Conservation (phyloP, 2,113 vertebrate species). For the Corvus hawaiiensis region DNA sequence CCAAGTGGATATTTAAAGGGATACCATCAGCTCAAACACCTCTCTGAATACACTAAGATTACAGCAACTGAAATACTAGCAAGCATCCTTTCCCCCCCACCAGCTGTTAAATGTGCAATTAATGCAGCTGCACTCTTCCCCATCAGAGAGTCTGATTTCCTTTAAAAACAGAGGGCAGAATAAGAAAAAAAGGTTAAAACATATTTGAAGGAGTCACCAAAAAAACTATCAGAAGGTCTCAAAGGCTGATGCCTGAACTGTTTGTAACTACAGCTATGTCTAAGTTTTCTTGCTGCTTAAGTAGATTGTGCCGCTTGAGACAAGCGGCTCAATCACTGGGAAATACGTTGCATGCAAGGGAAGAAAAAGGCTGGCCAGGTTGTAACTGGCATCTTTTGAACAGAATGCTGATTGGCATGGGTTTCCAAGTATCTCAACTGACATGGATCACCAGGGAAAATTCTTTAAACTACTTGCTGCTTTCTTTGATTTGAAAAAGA, state of each 20-base stretch:
- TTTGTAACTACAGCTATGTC: neutral
- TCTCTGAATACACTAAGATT: neutral
- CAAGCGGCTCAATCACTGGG: neutral
- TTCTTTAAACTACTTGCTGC: neutral
- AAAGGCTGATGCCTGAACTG: neutral
- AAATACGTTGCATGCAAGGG: fast-evolving
- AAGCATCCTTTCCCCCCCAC: fast-evolving
- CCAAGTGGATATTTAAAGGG: neutral
- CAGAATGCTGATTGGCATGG: fast-evolving
- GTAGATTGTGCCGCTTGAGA: neutral
- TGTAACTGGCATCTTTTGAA: neutral
- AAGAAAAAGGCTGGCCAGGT: neutral
- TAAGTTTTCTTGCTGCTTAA: neutral
- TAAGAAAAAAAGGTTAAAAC: neutral
- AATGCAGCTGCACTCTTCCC: neutral
- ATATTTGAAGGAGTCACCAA: neutral
- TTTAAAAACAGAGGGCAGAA: neutral
- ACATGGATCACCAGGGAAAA: neutral
- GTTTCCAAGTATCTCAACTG: neutral
- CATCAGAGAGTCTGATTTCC: neutral
- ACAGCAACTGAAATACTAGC: neutral
- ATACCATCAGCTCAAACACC: neutral
- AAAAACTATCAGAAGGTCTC: neutral
- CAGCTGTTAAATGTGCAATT: neutral
- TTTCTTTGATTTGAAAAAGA: neutral